Evolutionary conservation across 2,113 vertebrate genomes (phyloP).

Genomic region (Antennarius striatus): DNA sequence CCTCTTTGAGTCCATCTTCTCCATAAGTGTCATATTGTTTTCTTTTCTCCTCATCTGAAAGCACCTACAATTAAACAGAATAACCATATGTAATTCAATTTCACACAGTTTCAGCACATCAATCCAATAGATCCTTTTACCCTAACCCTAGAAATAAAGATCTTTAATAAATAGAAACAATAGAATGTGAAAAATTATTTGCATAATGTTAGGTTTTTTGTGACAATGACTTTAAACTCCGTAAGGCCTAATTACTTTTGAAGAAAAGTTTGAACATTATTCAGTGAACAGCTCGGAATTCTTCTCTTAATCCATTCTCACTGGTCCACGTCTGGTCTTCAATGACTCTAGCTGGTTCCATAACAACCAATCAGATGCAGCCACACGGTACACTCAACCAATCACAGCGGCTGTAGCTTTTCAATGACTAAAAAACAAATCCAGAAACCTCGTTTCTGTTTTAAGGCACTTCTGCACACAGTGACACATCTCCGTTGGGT

Average conservation of each 20-base stretch:
- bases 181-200: too few relatives aligned
- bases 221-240: neutral
- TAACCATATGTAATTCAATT: too few relatives aligned
- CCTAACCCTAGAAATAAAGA: too few relatives aligned
- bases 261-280: neutral
- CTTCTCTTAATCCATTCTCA: conserved; percentile 13
- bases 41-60: conserved; percentile 96
- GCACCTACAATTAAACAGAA: conserved; percentile 79
- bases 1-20: conserved; percentile 96
- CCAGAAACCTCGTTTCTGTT: conserved; percentile 7
- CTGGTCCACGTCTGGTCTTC: conserved; percentile 51
- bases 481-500: too few relatives aligned
- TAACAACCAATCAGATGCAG: conserved; percentile 76
- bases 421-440: conserved; percentile 57
- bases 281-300: conserved; percentile 12
- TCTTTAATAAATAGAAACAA: too few relatives aligned
- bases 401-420: conserved; percentile 64
- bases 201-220: neutral
- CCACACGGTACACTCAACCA: conserved; percentile 78
- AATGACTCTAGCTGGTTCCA: neutral
- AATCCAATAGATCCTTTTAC: too few relatives aligned
- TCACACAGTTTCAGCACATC: too few relatives aligned
- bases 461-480: conserved; percentile 12
- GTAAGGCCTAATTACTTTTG: neutral
- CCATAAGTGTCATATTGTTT: conserved; percentile 95